Evolutionary conservation across 2,888 invertebrate species (phyloP), one percentile per base, ranked within the genome.

Genomic region (Andrena bucephala): DNA sequence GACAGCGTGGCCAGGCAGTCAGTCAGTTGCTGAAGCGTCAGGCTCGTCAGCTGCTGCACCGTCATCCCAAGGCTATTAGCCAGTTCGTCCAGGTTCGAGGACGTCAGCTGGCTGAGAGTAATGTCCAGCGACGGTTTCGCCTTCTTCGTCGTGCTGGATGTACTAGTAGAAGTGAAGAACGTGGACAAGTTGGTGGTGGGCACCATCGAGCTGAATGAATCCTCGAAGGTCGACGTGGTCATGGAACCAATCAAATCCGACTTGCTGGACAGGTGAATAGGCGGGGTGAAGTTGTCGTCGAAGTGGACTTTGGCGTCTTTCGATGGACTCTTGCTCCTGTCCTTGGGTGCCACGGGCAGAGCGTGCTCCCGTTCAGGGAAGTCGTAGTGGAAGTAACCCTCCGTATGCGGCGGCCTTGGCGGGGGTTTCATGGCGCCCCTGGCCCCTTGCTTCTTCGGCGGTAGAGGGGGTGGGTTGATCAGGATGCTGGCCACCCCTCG

Each of bases 1-100:
- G 94, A 92, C 52, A 95, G 88, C 75, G 88, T 91, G 0, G 97
- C 96, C 33, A 98, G 95, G 93, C 97, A 97, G 72, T 96, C 96
- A 0, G 98, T 98, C 57, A 98, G 95, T 93, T 98, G 98, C 29
- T 97, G 97, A 79, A 98, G 94, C 0, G 98, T 98, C 96, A 98
- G 97, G 77, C 97, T 97, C 70, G 97, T 97, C 65, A 98, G 94
- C 77, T 97, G 96, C 67, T 96, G 95, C 0, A 97, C 95, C 0
- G 97, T 97, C 90, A 98, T 97, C 87, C 96, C 96, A 77, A 96
- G 95, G 94, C 97, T 97, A 24, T 94, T 92, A 0, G 98, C 97
- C 76, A 98, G 94, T 84, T 98, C 98, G 87, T 97, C 97, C 91
- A 98, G 96, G 87, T 97, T 97, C 91, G 97, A 96, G 2, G 97